Evolutionary conservation across 2,888 invertebrate genomes (phyloP), one percentile per base, ranked within the genome.

Genomic region (Acrobasis consociella): DNA sequence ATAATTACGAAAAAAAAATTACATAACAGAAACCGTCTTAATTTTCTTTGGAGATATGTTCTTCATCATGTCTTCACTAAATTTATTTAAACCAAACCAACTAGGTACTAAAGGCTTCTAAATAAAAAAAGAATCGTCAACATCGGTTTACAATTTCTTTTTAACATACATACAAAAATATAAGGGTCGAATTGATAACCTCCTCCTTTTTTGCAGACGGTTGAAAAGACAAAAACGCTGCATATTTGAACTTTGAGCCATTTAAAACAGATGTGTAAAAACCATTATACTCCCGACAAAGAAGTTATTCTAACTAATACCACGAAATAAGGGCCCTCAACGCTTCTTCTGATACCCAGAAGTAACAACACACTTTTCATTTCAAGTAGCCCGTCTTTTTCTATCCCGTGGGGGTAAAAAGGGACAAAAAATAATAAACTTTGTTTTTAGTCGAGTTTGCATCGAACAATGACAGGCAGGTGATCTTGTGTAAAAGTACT

Each of bases 281-380:
- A 59, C 15, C 16, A 59, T 50, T 59, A 50, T 59, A n/a, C 38
- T 59, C 16, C 59, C 59, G 59, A 50, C 59, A 59, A 59, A 49
- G 59, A 15, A 59, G 50, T 49, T 50, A 39, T 50, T 50, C 38
- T 39, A 50, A 38, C 37, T 59, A 50, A 59, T 59, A 59, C 59
- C 16, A 16, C 59, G 59, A 59, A 59, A 38, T 50, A 50, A 38
- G 59, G 59, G 49, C 11, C 16, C 16, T 17, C 42, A 59, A 50
- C 59, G 50, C 38, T 16, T 38, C 22, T 50, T 15, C 13, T 49
- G 59, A 37, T 58, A 49, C 58, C 58, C 49, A 10, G 58, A 56
- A 56, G 46, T 56, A n/a, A 42, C n/a, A 17, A 55, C 53, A 53
- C 17, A 56, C 22, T 56, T 56, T 46, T 56, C 11, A 56, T 42